Percentiles rank a stretch among this genome's conserved stretches.
Conservation (phyloP, 53 echinoderm and acorn worm species). For the Crossaster papposus region DNA sequence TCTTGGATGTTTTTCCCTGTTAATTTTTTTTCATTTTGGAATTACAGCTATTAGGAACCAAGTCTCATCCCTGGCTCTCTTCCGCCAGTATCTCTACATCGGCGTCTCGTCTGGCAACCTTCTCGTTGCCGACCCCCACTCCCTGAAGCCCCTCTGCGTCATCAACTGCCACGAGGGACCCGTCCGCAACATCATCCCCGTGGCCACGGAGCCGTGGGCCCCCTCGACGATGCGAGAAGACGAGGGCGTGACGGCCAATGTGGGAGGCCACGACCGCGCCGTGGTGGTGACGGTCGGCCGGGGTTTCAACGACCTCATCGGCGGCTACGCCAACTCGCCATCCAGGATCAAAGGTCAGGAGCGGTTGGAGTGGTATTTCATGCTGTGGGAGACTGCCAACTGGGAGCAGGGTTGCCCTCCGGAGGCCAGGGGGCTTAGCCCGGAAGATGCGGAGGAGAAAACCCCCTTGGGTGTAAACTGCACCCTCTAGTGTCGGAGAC, state of each 20-base stretch:
- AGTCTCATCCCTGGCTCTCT: conserved; percentile 77
- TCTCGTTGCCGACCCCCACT: conserved; percentile 76
- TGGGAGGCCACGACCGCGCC: conserved; percentile 13
- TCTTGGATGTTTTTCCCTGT: neutral
- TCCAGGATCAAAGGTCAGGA: conserved; percentile 81
- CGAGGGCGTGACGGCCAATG: conserved; percentile 24
- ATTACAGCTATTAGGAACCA: conserved; percentile 72
- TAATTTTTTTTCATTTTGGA: neutral
- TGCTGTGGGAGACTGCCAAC: conserved; percentile 84
- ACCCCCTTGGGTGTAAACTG: too few relatives aligned
- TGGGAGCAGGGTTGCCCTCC: conserved; percentile 69
- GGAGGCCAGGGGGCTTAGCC: neutral
- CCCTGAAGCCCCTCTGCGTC: conserved; percentile 72
- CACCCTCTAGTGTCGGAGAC: too few relatives aligned
- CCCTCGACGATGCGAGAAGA: conserved; percentile 28
- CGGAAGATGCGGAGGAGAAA: neutral
- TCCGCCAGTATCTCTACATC: conserved; percentile 81
- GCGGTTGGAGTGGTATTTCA: conserved; percentile 79
- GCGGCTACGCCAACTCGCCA: conserved; percentile 82
- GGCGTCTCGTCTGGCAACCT: conserved; percentile 86
- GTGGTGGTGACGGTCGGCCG: conserved; percentile 86
- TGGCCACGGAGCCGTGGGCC: conserved; percentile 54
- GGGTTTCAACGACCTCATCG: conserved; percentile 87
- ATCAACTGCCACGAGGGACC: conserved; percentile 95
- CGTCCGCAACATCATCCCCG: conserved; percentile 77